These are phyloP conservation scores for Oplegnathus fasciatus DNA, from an alignment of 2,113 vertebrate species.

Conservation along the genomic window DNA sequence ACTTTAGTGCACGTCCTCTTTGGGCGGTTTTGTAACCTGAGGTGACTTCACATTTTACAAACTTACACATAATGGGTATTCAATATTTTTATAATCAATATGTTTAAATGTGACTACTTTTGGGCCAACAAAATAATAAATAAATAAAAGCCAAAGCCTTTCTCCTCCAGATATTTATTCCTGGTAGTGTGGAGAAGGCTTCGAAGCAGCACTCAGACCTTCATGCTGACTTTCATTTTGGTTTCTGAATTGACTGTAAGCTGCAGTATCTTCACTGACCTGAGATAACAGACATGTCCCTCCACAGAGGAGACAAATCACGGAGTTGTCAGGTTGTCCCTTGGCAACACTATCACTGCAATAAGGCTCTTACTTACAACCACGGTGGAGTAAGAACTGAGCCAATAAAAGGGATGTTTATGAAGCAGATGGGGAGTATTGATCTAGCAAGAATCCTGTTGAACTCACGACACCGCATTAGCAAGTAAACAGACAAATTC, in stretches of 20 bases:
- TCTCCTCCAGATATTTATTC: not conserved
- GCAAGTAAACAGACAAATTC: not conserved
- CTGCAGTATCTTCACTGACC: not conserved
- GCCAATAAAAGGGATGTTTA: not conserved
- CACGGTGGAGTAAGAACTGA: not conserved
- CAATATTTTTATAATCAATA: not conserved
- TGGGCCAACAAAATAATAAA: not conserved
- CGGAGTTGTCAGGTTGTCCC: not conserved
- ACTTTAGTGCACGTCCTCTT: not conserved
- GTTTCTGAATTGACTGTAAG: not conserved
- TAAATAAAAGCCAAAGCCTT: not conserved
- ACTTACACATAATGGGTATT: not conserved
- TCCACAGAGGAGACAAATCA: not conserved
- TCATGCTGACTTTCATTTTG: not conserved
- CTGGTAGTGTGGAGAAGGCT: not conserved
- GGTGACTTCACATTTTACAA: not conserved
- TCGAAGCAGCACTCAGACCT: not conserved
- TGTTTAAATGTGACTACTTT: not conserved
- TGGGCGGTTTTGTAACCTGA: not conserved
- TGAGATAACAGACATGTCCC: not conserved
- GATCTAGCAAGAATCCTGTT: conserved; percentile 29
- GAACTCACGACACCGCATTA: conserved; percentile 30
- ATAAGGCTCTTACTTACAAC: too few species aligned
- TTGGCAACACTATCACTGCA: not conserved
- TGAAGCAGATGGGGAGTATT: conserved; percentile 6